phyloP scores from a whole-genome alignment of 2,888 invertebrate species.

The Diloba caeruleocephala region DNA sequence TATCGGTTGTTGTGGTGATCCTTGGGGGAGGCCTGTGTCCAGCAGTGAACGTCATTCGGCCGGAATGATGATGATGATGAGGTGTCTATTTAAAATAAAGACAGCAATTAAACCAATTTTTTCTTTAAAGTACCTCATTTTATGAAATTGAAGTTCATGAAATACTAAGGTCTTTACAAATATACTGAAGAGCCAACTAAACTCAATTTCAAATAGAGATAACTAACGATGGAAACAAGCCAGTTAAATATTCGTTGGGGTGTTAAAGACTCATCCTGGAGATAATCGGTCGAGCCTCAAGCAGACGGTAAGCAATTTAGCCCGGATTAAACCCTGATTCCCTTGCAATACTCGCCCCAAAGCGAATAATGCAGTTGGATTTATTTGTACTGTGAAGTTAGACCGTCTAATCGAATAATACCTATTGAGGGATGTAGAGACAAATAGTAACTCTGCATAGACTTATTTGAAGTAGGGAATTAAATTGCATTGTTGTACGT shows the following conservation, averaged over 20 bases:
- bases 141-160: background rate
- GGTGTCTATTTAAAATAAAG: background rate
- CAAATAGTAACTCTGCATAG: constrained; percentile 46
- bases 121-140: too few relatives aligned
- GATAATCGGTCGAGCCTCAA: constrained; percentile 65
- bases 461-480: constrained; percentile 52
- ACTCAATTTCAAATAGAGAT: constrained; percentile 19
- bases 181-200: constrained; percentile 1
- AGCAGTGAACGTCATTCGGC: too few relatives aligned
- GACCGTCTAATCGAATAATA: constrained; percentile 71
- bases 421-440: constrained; percentile 59
- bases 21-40: too few relatives aligned
- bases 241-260: constrained; percentile 61
- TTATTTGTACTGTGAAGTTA: constrained; percentile 70
- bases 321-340: constrained; percentile 70
- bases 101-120: background rate
- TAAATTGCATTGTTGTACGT: constrained; percentile 52
- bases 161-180: background rate
- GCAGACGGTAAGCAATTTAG: constrained; percentile 74
- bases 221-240: constrained; percentile 50
- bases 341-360: constrained; percentile 67
- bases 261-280: constrained; percentile 57
- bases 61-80: too few relatives aligned
- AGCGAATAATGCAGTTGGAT: constrained; percentile 70
- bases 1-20: too few relatives aligned